phyloP scores from a whole-genome alignment of 64 coral and sea anemone species.

The Orbicella faveolata region DNA sequence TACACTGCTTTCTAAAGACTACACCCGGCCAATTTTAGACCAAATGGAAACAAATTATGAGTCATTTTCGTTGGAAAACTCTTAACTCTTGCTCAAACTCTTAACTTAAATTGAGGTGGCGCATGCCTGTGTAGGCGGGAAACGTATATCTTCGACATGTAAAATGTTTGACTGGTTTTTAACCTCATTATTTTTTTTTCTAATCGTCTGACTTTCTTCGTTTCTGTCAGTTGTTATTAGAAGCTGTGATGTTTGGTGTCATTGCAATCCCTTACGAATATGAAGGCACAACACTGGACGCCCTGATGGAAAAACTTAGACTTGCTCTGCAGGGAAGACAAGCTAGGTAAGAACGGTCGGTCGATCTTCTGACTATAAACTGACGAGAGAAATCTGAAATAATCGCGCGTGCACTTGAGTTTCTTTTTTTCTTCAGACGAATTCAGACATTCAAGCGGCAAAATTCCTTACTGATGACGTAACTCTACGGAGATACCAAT shows the following conservation, averaged over 20 bases:
- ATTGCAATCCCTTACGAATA: conserved; percentile 77
- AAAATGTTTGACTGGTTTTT: background rate
- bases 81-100: too few relatives aligned
- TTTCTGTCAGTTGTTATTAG: conserved; percentile 54
- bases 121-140: too few relatives aligned
- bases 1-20: too few relatives aligned
- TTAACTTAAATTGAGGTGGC: too few relatives aligned
- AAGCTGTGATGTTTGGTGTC: conserved; percentile 64
- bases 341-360: conserved; percentile 62
- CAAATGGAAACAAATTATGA: too few relatives aligned
- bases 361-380: background rate
- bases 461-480: too few relatives aligned
- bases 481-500: too few relatives aligned
- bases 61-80: too few relatives aligned
- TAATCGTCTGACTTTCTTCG: background rate
- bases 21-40: too few relatives aligned
- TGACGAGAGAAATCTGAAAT: background rate
- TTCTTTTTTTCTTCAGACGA: background rate
- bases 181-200: background rate
- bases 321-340: conserved; percentile 68
- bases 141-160: too few relatives aligned
- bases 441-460: too few relatives aligned
- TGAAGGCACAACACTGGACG: conserved; percentile 72
- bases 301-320: conserved; percentile 63
- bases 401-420: too few relatives aligned